Percentiles rank a stretch among this genome's conserved stretches.
These are phyloP conservation scores for Caenorhabditis plicata DNA, from an alignment of 2,888 invertebrate genomes.

Conservation along the genomic window DNA sequence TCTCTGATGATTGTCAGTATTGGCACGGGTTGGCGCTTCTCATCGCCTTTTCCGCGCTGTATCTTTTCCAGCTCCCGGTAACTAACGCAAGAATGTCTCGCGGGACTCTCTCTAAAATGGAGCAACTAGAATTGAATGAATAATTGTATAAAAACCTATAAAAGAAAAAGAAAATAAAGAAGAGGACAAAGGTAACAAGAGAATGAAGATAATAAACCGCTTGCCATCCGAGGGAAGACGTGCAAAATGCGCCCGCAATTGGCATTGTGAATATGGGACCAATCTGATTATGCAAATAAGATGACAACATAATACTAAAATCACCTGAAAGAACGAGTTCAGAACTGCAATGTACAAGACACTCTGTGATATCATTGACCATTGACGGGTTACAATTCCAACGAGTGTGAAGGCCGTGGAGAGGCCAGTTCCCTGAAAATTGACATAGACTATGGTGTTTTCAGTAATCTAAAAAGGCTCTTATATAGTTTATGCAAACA, in stretches of 20 bases:
- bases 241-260: slow-evolving; percentile 32
- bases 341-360: slow-evolving; percentile 28
- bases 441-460: too few relatives aligned
- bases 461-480: too few relatives aligned
- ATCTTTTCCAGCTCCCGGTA: slow-evolving; percentile 25
- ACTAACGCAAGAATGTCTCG: slow-evolving; percentile 15
- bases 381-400: slow-evolving; percentile 29
- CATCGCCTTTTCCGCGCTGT: slow-evolving; percentile 12
- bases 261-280: slow-evolving; percentile 43
- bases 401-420: slow-evolving; percentile 26
- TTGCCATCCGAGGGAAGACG: slow-evolving; percentile 38
- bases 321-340: slow-evolving; percentile 31
- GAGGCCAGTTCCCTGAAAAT: slow-evolving; percentile 28
- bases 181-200: slow-evolving; percentile 23
- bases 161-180: slow-evolving; percentile 24
- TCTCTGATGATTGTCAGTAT: slow-evolving; percentile 3
- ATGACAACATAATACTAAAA: background rate
- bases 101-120: slow-evolving; percentile 23
- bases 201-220: slow-evolving; percentile 38
- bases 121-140: background rate
- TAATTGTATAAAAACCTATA: slow-evolving; percentile 26
- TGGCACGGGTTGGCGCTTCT: slow-evolving; percentile 7
- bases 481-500: too few relatives aligned
- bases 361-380: slow-evolving; percentile 27
- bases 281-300: slow-evolving; percentile 14